Conservation (phyloP, 2,113 vertebrate genomes). For the Anseranas semipalmata region DNA sequence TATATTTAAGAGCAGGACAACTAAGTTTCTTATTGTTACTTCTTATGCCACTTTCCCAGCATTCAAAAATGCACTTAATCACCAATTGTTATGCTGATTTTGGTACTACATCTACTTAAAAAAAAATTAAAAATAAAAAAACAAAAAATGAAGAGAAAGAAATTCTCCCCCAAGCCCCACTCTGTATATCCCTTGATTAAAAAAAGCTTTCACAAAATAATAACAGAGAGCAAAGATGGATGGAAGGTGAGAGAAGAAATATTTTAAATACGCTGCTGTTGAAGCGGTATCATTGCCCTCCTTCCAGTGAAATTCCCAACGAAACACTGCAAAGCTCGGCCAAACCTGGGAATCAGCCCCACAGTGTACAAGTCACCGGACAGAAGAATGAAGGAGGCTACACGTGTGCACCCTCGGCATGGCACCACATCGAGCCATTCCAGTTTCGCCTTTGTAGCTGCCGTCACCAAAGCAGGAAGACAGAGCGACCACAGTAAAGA, state of each 20-base stretch:
- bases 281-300: not conserved
- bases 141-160: not conserved
- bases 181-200: not conserved
- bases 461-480: not conserved
- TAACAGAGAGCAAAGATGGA: not conserved
- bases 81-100: not conserved
- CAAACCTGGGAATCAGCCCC: not conserved
- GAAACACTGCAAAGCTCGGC: not conserved
- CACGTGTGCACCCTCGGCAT: accelerated
- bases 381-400: not conserved
- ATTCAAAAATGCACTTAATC: not conserved
- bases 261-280: not conserved
- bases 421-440: not conserved
- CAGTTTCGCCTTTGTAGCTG: not conserved
- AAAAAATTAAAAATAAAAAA: not conserved
- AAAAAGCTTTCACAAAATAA: not conserved
- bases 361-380: not conserved
- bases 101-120: not conserved
- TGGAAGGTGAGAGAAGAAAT: not conserved
- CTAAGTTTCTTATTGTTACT: not conserved
- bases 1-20: accelerated
- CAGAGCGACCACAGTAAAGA: not conserved
- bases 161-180: not conserved
- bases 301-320: not conserved
- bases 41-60: not conserved